Base-by-base conservation (phyloP, 2,888 invertebrate genomes). In the Axea sp. region DNA sequence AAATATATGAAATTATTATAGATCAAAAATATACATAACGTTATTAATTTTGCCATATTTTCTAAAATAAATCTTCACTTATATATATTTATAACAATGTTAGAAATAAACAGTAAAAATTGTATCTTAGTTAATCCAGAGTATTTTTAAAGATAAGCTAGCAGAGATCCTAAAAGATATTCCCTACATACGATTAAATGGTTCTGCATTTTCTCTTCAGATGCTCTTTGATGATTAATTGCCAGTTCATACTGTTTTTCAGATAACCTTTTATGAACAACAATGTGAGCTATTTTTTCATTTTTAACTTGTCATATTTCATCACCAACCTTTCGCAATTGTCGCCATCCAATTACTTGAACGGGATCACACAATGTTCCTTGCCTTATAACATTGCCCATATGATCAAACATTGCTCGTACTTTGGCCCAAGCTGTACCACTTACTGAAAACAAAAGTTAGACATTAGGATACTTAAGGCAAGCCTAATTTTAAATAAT, bases 301-400 rank as follows among this genome's bases (percentile, higher is more conserved):
- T 90, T 91, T 73, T 91, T 91, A 1, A 97, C 96, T 89, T 98
- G 93, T 3, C 97, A 87, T 24, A 98, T 92, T 49, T 91, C 89
- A 78, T 98, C 97, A 0, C 99, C 99, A 6, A 97, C 95, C 0
- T 92, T 86, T 0, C 99, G 99, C 76, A 98, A 83, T 76, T 94
- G 93, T 76, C 92, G 91, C 99, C 99, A 99, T 1, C 99, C 99
- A 43, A 94, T 90, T 45, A 98, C 92, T 84, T 95, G 94, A 0
- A 93, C 95, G 0, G 98, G 95, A 1, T 92, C 92, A 0, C 95
- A 91, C 0, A 97, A 96, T n/a, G 90, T 88, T 0, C 95, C 97
- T 79, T 90, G 88, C 3, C 89, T 87, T 0, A 97, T 74, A 0
- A 90, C 87, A 1, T 89, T 87, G 0, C 96, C 95, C 22, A 92